Evolutionary conservation across 2,113 vertebrate genomes (phyloP), one percentile per base, ranked within the genome.

Genomic region (Aldabrachelys gigantea): DNA sequence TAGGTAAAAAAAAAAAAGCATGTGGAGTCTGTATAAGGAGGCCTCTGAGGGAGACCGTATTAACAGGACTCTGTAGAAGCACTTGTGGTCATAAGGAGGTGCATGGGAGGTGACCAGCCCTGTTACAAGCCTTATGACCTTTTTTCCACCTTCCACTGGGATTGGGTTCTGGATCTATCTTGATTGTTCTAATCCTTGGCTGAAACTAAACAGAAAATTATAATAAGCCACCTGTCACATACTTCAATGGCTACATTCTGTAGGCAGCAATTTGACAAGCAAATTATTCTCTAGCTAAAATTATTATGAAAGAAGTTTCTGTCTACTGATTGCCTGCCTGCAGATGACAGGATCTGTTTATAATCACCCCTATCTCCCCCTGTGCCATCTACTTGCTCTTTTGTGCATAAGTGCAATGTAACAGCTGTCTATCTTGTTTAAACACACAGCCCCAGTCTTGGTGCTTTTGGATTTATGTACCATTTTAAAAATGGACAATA

Each of bases 361-460:
- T 1, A 82, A 35, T 22, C 89, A 53, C 31, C 44, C 44, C 52
- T 4, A 27, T 56, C 44, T 22, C 13, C 13, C 59, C 56, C 72
- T 65, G 52, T 8, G 9, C 59, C 52, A 92, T 93, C 86, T 92
- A 14, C 84, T 90, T 91, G 84, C 81, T 95, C 78, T 87, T 90
- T 52, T 56, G 38, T 91, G 79, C 6, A 0, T 35, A 94, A 86
- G 17, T 80, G 84, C 76, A 91, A 24, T 22, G 24, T 24, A 94
- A 85, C 82, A 94, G 65, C 92, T 93, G 91, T 69, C 86, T 95
- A 93, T 94, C 91, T 94, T 97, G 44, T 52, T 92, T 89, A 95
- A 96, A 94, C 87, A 94, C 7, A 78, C 57, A 89, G 52, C 25
- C 65, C 44, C 81, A 59, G 85, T 94, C 80, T 96, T 69, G 1